These are phyloP conservation scores for Nesogale talazaci DNA, from an alignment of 2,113 vertebrate genomes.

Conservation along the genomic window DNA sequence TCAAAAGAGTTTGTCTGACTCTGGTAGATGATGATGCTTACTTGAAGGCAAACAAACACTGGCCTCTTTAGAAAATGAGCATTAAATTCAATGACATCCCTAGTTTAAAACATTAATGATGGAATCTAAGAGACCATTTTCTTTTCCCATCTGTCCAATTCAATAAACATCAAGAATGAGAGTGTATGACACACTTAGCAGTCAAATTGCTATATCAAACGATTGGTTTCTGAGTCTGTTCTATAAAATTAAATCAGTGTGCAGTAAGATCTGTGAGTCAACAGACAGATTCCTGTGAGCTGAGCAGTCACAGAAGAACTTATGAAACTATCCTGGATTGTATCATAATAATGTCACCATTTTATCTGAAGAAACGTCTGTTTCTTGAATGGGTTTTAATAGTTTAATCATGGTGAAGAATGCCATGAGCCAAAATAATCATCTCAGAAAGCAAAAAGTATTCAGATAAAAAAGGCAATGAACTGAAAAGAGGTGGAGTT, in stretches of 20 bases:
- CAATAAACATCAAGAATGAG: slow-evolving; percentile 21
- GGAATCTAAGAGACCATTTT: not conserved
- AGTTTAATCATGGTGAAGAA: not conserved
- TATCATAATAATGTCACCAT: not conserved
- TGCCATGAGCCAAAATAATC: slow-evolving; percentile 58
- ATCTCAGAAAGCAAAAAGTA: slow-evolving; percentile 16
- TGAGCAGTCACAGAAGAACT: not conserved
- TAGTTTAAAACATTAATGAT: slow-evolving; percentile 55
- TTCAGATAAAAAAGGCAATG: not conserved
- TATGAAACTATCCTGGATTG: not conserved
- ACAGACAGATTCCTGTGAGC: not conserved
- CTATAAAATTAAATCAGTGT: not conserved
- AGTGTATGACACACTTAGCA: slow-evolving; percentile 29
- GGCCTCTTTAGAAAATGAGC: slow-evolving; percentile 24
- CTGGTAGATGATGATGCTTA: not conserved
- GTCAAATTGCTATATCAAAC: slow-evolving; percentile 41
- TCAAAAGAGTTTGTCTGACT: slow-evolving; percentile 27
- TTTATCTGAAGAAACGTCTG: slow-evolving; percentile 10
- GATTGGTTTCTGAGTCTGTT: not conserved
- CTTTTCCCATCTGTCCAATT: not conserved
- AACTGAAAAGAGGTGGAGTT: slow-evolving; percentile 14
- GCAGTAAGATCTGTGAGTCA: slow-evolving; percentile 11
- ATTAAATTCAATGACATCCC: slow-evolving; percentile 23
- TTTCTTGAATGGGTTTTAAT: slow-evolving; percentile 58
- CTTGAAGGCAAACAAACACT: not conserved